These are phyloP conservation scores for Gopherus evgoodei DNA, from an alignment of 2,113 vertebrate species.

Conservation along the genomic window DNA sequence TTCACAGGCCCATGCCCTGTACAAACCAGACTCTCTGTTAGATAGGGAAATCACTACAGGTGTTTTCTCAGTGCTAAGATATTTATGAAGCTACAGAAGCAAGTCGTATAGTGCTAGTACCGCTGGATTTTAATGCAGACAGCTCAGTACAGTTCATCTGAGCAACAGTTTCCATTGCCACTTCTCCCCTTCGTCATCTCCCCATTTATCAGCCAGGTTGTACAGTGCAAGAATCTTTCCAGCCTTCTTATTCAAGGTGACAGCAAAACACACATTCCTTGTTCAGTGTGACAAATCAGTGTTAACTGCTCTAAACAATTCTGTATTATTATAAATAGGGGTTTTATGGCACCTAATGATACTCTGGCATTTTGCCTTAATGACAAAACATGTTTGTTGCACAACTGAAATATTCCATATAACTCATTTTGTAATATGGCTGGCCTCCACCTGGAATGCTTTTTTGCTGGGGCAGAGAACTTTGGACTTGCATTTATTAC, in stretches of 20 bases:
- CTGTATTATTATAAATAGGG: slow-evolving; percentile 28
- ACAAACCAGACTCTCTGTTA: background rate
- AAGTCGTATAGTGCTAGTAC: slow-evolving; percentile 14
- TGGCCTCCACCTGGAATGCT: slow-evolving; percentile 10
- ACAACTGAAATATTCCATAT: slow-evolving; percentile 23
- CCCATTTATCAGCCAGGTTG: background rate
- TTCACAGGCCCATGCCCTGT: background rate
- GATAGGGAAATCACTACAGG: background rate
- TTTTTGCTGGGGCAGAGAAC: slow-evolving; percentile 33
- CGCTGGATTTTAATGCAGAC: background rate
- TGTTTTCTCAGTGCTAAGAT: background rate
- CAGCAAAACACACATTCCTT: background rate
- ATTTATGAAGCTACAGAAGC: background rate
- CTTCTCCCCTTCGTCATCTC: slow-evolving; percentile 13
- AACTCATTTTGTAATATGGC: slow-evolving; percentile 40
- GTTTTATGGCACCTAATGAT: slow-evolving; percentile 48
- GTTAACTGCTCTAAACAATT: slow-evolving; percentile 16
- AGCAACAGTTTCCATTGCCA: background rate
- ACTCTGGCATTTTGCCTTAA: slow-evolving; percentile 12
- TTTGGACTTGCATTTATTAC: background rate
- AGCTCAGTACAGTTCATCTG: slow-evolving; percentile 35
- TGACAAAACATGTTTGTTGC: background rate
- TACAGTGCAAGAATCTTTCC: background rate
- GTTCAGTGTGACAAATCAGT: slow-evolving; percentile 19
- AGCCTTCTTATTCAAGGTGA: background rate